Evolutionary conservation across 2,888 invertebrate genomes (phyloP), one percentile per base, ranked within the genome.

Genomic region (Ypsolopha sequella): DNA sequence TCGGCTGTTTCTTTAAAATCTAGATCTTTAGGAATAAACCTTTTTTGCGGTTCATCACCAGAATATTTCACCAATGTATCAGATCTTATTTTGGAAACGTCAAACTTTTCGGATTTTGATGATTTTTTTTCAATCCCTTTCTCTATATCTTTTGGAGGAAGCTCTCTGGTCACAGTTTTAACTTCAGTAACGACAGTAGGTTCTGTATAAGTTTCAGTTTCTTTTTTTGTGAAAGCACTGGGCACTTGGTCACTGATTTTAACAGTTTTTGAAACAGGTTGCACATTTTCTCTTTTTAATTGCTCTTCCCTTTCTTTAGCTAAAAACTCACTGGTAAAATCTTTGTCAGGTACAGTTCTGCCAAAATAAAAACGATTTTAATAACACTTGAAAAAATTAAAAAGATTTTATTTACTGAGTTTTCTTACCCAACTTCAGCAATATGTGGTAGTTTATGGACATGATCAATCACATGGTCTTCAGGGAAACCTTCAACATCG

Each of bases 401-500:
- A 46, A 35, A 7, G 3, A 33, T 45, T 9, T 39, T 9, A 51
- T 36, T 35, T 53, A 38, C 43, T 51, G 14, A 52, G 10, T 39
- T 13, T 45, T 53, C 65, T 63, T 71, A 87, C 87, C 84, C 74
- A 33, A 79, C 69, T 76, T 88, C 87, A 53, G 79, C 74, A 58
- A 88, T 88, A 58, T 87, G 76, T 43, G 87, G 87, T 47, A 88
- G 59, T 63, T 75, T 84, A 57, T 80, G 82, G 13, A 85, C 68
- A 53, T 85, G 85, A 58, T 86, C 86, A 34, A 70, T 70, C 2
- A 81, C 80, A 54, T 85, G 84, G 54, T 85, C 85, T 65, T 87
- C 86, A 36, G 86, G 87, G 46, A 88, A 88, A 36, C 82, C 87
- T 76, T 88, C 87, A 1, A 87, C 87, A 39, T 88, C 87, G 66